phyloP scores from a whole-genome alignment of 2,888 invertebrate genomes.

The Smittia aterrima region DNA sequence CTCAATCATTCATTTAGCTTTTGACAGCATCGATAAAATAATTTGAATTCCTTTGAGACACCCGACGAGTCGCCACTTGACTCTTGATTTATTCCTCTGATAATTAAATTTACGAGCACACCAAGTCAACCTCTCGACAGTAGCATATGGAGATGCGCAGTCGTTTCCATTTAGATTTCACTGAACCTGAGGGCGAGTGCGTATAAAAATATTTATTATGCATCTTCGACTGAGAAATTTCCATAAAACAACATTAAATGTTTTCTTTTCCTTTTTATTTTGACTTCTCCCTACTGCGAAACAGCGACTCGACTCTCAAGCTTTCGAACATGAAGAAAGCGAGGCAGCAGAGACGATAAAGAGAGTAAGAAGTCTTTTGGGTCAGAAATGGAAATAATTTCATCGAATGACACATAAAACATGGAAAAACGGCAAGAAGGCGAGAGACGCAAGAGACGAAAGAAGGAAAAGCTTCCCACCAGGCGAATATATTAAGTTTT shows the following conservation, averaged over 20 bases:
- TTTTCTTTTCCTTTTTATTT: background rate
- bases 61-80: background rate
- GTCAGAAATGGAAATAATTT: constrained; percentile 29
- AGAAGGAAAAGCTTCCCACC: constrained; percentile 20
- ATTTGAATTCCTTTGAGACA: background rate
- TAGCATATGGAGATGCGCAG: constrained; percentile 5
- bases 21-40: background rate
- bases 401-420: constrained; percentile 37
- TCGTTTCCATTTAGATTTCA: background rate
- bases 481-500: constrained; percentile 40
- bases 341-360: background rate
- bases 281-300: background rate
- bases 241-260: constrained; percentile 40
- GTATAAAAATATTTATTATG: constrained; percentile 35
- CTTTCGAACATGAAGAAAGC: background rate
- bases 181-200: background rate
- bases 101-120: constrained; percentile 31
- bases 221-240: constrained; percentile 30
- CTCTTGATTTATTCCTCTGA: constrained; percentile 23
- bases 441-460: background rate
- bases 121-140: background rate
- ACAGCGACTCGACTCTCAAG: background rate
- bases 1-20: background rate
- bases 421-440: background rate
- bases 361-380: constrained; percentile 26